Base-by-base conservation (phyloP, 2,797 vertebrate genomes). In the Emydoidea blandingii region DNA sequence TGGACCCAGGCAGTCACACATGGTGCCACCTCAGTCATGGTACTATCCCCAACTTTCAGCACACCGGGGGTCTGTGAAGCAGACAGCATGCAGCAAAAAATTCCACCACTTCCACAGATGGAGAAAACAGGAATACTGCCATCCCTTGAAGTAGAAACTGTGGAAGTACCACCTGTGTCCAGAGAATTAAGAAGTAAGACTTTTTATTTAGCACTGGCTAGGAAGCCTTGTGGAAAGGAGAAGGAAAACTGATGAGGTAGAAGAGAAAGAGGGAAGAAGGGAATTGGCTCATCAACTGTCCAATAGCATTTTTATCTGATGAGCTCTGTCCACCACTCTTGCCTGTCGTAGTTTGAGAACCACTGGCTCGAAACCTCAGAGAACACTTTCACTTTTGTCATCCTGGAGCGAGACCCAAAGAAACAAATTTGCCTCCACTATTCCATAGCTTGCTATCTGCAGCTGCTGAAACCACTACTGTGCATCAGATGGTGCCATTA, bases 141-240 rank as follows among this genome's bases (percentile, higher is more conserved):
- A 1, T 93, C 12, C 2, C 1, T 80, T 93, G 76, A 65, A 91
- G 41, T 10, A 91, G 54, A 95, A 90, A 37, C 68, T 93, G 52
- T 87, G 27, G 91, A 84, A 74, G 27, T 83, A 12, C 72, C 86
- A 41, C 31, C 44, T 37, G 19, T 14, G 34, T 10, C 78, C 44
- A 86, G 14, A 19, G 41, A 81, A 88, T 81, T 82, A 50, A 56
- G 65, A 21, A 92, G 85, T 93, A 97, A 94, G 62, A 54, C 56
- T 14, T 72, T 65, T 37, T 50, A 80, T 87, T 91, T 72, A 54
- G 29, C 29, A 88, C 49, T 76, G 8, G 54, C 49, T 81, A 1
- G 86, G 86, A 84, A 76, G 29, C 5, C 19, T 88, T 44, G 81
- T 31, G 21, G 29, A 84, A n/a, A 41, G 8, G 80, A 56, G 21